A percentile compares a stretch with the other conserved stretches of the same genome.
phyloP scores from a whole-genome alignment of 2,113 vertebrate species.

The Colaptes auratus region DNA sequence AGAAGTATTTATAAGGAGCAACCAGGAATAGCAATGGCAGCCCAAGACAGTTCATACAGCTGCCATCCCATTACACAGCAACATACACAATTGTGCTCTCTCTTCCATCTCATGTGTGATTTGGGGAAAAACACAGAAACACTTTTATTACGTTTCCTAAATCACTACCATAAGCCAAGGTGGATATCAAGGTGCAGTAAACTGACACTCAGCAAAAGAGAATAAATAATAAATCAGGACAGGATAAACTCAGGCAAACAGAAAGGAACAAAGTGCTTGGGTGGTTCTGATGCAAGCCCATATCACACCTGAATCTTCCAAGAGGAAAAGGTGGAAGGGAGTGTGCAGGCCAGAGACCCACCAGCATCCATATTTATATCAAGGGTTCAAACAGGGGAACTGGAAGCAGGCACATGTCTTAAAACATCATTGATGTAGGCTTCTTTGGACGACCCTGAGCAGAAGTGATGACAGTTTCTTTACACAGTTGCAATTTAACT shows the following conservation, averaged over 20 bases:
- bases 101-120: background rate
- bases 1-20: background rate
- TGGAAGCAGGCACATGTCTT: background rate
- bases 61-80: rapidly evolving
- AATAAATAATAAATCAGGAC: background rate
- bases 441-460: background rate
- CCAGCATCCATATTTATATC: background rate
- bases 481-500: background rate
- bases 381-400: background rate
- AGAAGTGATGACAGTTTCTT: background rate
- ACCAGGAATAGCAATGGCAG: background rate
- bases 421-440: background rate
- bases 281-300: background rate
- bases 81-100: background rate
- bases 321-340: background rate
- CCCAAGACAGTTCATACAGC: background rate
- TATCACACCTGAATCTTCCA: background rate
- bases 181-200: background rate
- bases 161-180: background rate
- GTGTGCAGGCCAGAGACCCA: background rate
- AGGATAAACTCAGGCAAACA: background rate
- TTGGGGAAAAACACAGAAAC: background rate
- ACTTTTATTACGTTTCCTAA: background rate
- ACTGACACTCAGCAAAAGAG: background rate
- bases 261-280: background rate